phyloP scores from a whole-genome alignment of 2,888 invertebrate genomes.

The Hypena proboscidalis region DNA sequence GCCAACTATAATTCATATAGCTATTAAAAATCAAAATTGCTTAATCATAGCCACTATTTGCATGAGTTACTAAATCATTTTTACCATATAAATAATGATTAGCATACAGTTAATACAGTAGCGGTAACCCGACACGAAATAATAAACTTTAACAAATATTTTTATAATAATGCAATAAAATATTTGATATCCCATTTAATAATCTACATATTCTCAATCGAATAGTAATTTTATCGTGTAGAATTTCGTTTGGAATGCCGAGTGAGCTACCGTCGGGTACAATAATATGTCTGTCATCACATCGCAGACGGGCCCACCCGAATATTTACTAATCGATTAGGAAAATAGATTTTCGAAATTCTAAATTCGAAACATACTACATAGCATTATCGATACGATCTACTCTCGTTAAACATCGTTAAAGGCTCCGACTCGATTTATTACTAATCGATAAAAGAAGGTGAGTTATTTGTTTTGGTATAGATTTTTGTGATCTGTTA shows the following conservation, averaged over 20 bases:
- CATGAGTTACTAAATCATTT: slow-evolving; percentile 7
- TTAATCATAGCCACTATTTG: slow-evolving; percentile 9
- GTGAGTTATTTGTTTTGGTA: slow-evolving; percentile 63
- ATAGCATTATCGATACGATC: slow-evolving; percentile 61
- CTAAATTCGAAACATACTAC: slow-evolving; percentile 56
- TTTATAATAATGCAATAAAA: slow-evolving; percentile 48
- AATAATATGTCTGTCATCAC: slow-evolving; percentile 55
- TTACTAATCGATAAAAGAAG: slow-evolving; percentile 61
- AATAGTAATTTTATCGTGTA: slow-evolving; percentile 24
- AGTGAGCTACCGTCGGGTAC: slow-evolving; percentile 48
- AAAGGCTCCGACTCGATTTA: slow-evolving; percentile 71
- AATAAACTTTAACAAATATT: slow-evolving; percentile 25
- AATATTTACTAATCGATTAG: slow-evolving; percentile 67
- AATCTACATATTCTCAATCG: slow-evolving; percentile 41
- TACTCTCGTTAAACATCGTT: slow-evolving; percentile 69
- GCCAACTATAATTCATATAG: not conserved
- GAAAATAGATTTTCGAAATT: slow-evolving; percentile 63
- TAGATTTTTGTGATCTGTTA: slow-evolving; percentile 42
- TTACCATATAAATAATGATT: slow-evolving; percentile 26
- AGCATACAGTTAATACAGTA: slow-evolving; percentile 31
- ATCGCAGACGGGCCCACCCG: slow-evolving; percentile 51
- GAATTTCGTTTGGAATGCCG: slow-evolving; percentile 58
- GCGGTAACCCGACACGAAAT: slow-evolving; percentile 27
- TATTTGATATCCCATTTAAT: slow-evolving; percentile 49
- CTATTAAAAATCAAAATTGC: slow-evolving; percentile 7